Evolutionary conservation across 2,113 vertebrate genomes (phyloP).

Genomic region (Urocitellus parryii): DNA sequence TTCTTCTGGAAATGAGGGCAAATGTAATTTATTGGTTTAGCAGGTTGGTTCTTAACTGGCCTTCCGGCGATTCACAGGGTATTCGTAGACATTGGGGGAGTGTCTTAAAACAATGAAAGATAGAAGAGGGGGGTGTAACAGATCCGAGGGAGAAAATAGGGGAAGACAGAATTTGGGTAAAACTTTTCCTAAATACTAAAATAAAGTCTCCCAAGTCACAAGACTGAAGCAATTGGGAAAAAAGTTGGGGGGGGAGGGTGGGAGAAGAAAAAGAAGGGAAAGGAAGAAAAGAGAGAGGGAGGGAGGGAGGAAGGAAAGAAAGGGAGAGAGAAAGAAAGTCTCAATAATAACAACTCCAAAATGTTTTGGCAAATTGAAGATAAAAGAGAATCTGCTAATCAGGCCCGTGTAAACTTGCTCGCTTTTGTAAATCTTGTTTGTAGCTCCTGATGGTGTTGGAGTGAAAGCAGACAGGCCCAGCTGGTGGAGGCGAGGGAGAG

Average conservation of each 20-base stretch:
- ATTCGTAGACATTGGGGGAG: constrained; percentile 61
- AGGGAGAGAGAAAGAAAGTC: constrained; percentile 57
- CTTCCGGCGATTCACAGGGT: constrained; percentile 71
- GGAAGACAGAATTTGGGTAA: constrained; percentile 11
- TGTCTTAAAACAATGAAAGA: constrained; percentile 45
- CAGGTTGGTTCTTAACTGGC: constrained; percentile 84
- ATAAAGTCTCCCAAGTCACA: rapidly evolving
- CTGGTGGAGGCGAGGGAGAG: constrained; percentile 83
- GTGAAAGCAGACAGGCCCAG: constrained; percentile 86
- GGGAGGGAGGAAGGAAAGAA: no score
- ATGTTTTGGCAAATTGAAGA: constrained; percentile 79
- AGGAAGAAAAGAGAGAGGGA: not conserved
- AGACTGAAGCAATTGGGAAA: constrained; percentile 42
- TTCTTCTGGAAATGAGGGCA: constrained; percentile 81
- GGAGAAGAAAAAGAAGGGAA: rapidly evolving
- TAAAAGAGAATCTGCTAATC: constrained; percentile 70
- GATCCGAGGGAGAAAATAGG: not conserved
- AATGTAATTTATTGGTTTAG: constrained; percentile 85
- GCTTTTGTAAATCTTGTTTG: constrained; percentile 80
- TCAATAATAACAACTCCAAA: constrained; percentile 17
- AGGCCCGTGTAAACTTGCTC: constrained; percentile 80
- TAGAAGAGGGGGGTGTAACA: not conserved
- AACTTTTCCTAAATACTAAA: constrained; percentile 54
- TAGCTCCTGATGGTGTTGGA: constrained; percentile 84
- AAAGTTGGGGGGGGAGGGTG: rapidly evolving